These are phyloP conservation scores for Plotosus lineatus DNA, from an alignment of 2,113 vertebrate genomes.

Conservation along the genomic window DNA sequence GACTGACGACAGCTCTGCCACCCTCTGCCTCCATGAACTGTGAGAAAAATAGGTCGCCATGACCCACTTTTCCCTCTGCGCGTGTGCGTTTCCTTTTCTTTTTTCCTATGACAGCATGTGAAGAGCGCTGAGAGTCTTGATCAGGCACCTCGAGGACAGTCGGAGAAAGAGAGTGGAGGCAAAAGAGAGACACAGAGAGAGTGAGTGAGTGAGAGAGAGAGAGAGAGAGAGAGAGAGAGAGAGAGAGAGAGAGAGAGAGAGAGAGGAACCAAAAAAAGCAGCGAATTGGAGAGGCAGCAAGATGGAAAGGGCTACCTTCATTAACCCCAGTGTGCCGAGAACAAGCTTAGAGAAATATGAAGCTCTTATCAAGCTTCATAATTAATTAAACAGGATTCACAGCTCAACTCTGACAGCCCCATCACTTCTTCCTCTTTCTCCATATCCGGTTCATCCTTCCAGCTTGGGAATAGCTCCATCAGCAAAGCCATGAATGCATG, in stretches of 20 bases:
- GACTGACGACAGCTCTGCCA: conserved; percentile 75
- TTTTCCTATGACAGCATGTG: conserved; percentile 64
- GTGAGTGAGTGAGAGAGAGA: conserved; percentile 60
- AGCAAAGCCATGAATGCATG: background rate
- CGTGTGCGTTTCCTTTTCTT: background rate
- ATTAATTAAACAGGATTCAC: conserved; percentile 56
- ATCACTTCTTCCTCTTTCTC: conserved; percentile 1
- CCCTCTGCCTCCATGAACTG: conserved; percentile 78
- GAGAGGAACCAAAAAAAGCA: conserved; percentile 32
- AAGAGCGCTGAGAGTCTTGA: conserved; percentile 70
- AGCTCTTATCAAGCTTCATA: conserved; percentile 61
- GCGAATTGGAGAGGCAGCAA: conserved; percentile 51
- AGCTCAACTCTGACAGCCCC: conserved; percentile 43
- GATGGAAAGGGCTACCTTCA: conserved; percentile 44
- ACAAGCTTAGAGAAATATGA: conserved; percentile 49
- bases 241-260: conserved; percentile 28
- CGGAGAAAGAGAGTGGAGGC: conserved; percentile 16
- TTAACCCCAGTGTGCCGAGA: conserved; percentile 50
- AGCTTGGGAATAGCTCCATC: background rate
- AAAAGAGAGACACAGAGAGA: conserved; percentile 30
- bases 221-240: conserved; percentile 58
- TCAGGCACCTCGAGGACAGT: conserved; percentile 52
- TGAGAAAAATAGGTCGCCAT: conserved; percentile 80
- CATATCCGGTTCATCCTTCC: background rate
- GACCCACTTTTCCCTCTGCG: conserved; percentile 71